Conservation (phyloP, 2,113 vertebrate genomes). For the Clarias gariepinus region DNA sequence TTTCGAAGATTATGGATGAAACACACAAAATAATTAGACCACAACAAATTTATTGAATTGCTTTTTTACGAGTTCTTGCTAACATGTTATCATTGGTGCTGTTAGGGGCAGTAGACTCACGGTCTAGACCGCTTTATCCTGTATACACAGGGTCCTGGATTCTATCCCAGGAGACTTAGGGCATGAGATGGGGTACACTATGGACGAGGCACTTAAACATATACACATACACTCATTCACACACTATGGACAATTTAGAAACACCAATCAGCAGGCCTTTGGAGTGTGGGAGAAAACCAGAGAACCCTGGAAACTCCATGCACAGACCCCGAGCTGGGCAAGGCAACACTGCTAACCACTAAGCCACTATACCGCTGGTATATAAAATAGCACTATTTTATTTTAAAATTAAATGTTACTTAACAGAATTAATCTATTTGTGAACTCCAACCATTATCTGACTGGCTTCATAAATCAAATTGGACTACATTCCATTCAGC, state of each 20-base stretch:
- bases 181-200: too few relatives aligned
- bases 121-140: too few relatives aligned
- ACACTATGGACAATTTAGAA: too few relatives aligned
- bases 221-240: too few relatives aligned
- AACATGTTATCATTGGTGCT: neutral
- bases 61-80: neutral
- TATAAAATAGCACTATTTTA: neutral
- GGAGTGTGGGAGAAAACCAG: too few relatives aligned
- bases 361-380: neutral
- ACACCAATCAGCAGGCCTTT: too few relatives aligned
- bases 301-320: too few relatives aligned
- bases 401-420: neutral
- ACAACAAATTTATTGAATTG: neutral
- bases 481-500: neutral
- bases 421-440: neutral
- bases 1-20: neutral
- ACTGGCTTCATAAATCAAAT: neutral
- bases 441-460: neutral
- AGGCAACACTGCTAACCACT: too few relatives aligned
- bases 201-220: too few relatives aligned
- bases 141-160: too few relatives aligned
- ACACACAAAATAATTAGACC: neutral
- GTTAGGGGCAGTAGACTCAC: neutral
- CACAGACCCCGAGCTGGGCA: too few relatives aligned
- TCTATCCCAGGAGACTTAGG: too few relatives aligned